Base-by-base conservation (phyloP, 2,113 vertebrate species). In the Formicarius rufipectus region DNA sequence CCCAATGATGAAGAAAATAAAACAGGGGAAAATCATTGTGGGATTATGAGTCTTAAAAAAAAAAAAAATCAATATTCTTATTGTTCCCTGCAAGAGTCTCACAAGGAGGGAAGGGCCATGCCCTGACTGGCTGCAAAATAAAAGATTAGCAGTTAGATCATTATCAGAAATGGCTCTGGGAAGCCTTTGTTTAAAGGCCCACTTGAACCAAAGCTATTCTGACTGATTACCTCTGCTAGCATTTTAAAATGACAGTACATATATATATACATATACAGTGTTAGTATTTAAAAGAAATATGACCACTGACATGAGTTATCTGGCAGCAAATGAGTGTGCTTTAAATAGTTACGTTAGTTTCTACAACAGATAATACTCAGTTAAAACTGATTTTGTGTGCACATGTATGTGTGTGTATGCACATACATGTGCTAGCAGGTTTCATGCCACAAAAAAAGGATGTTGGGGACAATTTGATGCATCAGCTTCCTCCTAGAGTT, bases 21-120 rank as follows among this genome's bases (percentile, higher is more conserved):
- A 42, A 22, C 18, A 10, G 9, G 23, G n/a, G 9, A 1, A 12
- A 87, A 90, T 55, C 75, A 40, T 3, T 55, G 58, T 4, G 2
- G 44, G 56, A 33, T 64, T 62, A 49, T 0, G 0, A 68, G 56
- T 52, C 52, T 8, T 31, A 58, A 40, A 69, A 47, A 66, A 73
- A 66, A 6, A n/a, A 77, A 40, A 58, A 92, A 94, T 92, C 82
- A 64, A 81, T 94, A 66, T 85, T 87, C 35, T 72, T 59, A 71
- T 72, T 88, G 79, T 82, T 96, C 71, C 16, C 74, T 53, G 33
- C 20, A 49, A 58, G 58, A 49, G 4, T 28, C 89, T 85, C 30
- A 7, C 25, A 25, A 56, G 63, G 75, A 83, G 19, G n/a, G 31
- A 83, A 78, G 77, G 76, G 37, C 73, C 50, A 3, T 24, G 37